Evolutionary conservation across 2,797 vertebrate genomes (phyloP).

Genomic region (Sebastes minor): DNA sequence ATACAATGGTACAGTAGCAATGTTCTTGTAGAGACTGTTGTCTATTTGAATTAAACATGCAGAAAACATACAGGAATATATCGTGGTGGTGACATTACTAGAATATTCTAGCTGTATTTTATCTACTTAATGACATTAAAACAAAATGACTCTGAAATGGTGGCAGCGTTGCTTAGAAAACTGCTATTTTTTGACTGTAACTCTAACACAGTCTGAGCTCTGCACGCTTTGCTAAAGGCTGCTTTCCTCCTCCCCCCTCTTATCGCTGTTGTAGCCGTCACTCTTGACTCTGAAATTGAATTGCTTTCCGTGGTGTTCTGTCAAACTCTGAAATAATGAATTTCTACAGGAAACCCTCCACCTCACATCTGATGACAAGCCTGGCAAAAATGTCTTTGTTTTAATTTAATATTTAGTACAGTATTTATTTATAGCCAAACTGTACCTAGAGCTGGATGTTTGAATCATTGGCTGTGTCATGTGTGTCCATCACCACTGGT

Average conservation of each 20-base stretch:
- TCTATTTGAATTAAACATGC: neutral
- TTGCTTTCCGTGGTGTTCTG: neutral
- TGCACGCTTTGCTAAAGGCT: neutral
- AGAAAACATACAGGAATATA: neutral
- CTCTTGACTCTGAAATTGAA: conserved; percentile 13
- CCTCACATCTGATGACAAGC: neutral
- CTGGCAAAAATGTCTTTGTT: neutral
- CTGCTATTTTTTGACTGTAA: neutral
- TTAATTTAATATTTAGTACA: neutral
- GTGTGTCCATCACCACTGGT: conserved; percentile 31
- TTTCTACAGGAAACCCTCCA: conserved; percentile 1
- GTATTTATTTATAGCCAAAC: neutral
- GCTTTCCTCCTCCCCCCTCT: neutral
- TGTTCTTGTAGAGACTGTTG: neutral
- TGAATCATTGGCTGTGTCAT: conserved; percentile 52
- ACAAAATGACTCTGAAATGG: conserved; percentile 7
- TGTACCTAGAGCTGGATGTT: conserved; percentile 50
- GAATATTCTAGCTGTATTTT: neutral
- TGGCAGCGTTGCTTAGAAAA: neutral
- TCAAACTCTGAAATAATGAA: neutral
- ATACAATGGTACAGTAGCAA: neutral
- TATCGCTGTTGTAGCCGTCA: neutral
- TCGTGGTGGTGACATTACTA: neutral
- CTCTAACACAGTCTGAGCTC: neutral
- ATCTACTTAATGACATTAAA: neutral